Conservation (phyloP, 1,140 invertebrate genomes). For the Thereuonema tuberculata region DNA sequence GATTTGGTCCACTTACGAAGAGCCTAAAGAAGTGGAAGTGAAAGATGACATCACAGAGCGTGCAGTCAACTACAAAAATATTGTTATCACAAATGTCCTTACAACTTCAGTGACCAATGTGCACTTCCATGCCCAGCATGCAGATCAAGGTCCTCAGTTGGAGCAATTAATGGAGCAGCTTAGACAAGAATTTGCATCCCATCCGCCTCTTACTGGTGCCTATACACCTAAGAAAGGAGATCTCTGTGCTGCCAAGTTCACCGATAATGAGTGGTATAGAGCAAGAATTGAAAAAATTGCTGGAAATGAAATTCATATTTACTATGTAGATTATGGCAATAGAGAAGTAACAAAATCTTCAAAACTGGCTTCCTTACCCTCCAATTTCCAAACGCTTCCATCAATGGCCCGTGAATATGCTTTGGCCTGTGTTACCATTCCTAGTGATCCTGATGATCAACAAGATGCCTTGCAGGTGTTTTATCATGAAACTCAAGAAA, state of each 20-base stretch:
- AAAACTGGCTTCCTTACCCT: conserved; percentile 52
- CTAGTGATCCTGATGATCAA: conserved; percentile 43
- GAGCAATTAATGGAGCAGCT: conserved; percentile 73
- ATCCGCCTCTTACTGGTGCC: conserved; percentile 70
- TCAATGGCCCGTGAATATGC: conserved; percentile 73
- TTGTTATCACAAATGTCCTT: conserved; percentile 81
- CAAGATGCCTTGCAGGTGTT: conserved; percentile 23
- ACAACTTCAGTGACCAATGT: conserved; percentile 62
- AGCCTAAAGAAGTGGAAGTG: conserved; percentile 41
- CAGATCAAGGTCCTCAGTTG: conserved; percentile 59
- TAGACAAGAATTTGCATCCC: conserved; percentile 64
- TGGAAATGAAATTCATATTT: conserved; percentile 46
- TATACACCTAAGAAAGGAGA: conserved; percentile 73
- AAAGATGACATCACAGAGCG: conserved; percentile 48
- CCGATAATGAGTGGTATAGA: conserved; percentile 65
- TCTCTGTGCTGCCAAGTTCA: conserved; percentile 79
- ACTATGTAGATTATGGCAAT: conserved; percentile 96
- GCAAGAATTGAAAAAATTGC: conserved; percentile 78
- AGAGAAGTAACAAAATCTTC: conserved; percentile 29
- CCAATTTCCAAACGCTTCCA: conserved; percentile 48
- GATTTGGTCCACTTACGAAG: conserved; percentile 71
- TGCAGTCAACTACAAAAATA: conserved; percentile 70
- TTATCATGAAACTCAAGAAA: conserved; percentile 27
- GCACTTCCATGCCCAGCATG: conserved; percentile 77
- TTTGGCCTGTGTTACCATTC: conserved; percentile 66